Base-by-base conservation (phyloP, 2,113 vertebrate genomes). In the Ochotona princeps region DNA sequence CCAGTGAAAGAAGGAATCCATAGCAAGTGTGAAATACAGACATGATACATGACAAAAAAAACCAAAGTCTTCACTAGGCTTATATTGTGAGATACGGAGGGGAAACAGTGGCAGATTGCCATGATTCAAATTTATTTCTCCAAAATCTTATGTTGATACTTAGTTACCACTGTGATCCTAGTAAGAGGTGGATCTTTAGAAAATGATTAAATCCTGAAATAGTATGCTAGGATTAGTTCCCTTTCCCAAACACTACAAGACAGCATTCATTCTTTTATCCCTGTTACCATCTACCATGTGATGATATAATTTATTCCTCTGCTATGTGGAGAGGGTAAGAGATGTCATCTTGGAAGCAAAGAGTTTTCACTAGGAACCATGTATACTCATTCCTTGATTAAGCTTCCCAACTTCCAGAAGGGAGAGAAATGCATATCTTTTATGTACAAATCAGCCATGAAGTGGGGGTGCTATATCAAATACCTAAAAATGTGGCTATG, bases 211-310 rank as follows among this genome's bases (percentile, higher is more conserved):
- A 65, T 49, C 57, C 35, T 25, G 8, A 38, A 7, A 7, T 4
- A n/a, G 1, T 15, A 74, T 7, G 8, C 65, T 5, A 49, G 8
- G n/a, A 63, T 54, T 32, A 17, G 7, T 25, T 65, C 20, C 72
- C 20, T 12, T 79, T 78, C 30, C 61, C 61, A 84, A 54, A 13
- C 14, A 63, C 14, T n/a, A 20, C 17, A 78, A 35, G 20, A 26
- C 18, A 51, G 38, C 35, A 9, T n/a, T 30, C 0, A 1, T 51
- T 17, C 3, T 3, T 47, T 72, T 26, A 13, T 0, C 18, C n/a
- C 32, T 38, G 17, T 57, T 57, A 14, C 17, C 54, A 57, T 57
- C 54, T 20, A 28, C n/a, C 67, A 57, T 3, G 25, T 57, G n/a
- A 11, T 5, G 47, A 25, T 63, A 67, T 2, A 67, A 49, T 66